A percentile compares a stretch with the other conserved stretches of the same genome.
Evolutionary conservation across 1,140 invertebrate species (phyloP).

Genomic region (Tetramorium alpestre): DNA sequence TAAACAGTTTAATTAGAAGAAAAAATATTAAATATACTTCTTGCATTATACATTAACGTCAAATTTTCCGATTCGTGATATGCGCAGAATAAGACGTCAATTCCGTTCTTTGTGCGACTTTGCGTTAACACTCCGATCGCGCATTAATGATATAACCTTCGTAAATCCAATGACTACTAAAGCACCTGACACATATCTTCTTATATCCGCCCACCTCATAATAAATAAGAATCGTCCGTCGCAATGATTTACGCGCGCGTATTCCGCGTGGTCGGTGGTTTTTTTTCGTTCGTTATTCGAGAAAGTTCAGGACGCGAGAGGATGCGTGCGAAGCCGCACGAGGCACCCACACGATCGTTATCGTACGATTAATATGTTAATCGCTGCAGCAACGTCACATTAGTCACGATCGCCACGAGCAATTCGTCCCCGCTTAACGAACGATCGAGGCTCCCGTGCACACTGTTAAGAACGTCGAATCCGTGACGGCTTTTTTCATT

Average conservation of each 20-base stretch:
- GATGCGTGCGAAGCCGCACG: constrained; percentile 10
- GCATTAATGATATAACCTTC: constrained; percentile 27
- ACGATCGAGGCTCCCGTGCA: constrained; percentile 28
- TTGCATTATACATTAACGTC: background rate
- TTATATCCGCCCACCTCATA: constrained; percentile 58
- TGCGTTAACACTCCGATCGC: constrained; percentile 13
- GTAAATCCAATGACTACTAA: constrained; percentile 9
- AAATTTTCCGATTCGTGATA: background rate
- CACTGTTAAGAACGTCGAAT: background rate
- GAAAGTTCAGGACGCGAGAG: background rate
- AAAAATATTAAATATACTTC: background rate
- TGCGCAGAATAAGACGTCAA: background rate
- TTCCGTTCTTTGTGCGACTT: background rate
- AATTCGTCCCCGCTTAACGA: background rate
- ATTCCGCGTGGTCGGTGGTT: background rate
- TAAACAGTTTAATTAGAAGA: background rate
- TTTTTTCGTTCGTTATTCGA: constrained; percentile 16
- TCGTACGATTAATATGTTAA: constrained; percentile 64
- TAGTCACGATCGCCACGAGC: constrained; percentile 31
- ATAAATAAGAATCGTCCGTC: constrained; percentile 60
- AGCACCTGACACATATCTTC: constrained; percentile 60
- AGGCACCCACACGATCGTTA: constrained; percentile 28
- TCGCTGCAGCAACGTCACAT: constrained; percentile 20
- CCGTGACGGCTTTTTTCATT: constrained; percentile 44
- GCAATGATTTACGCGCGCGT: constrained; percentile 53